phyloP scores from a whole-genome alignment of 2,888 invertebrate species.

The Dolichopus griseipennis region DNA sequence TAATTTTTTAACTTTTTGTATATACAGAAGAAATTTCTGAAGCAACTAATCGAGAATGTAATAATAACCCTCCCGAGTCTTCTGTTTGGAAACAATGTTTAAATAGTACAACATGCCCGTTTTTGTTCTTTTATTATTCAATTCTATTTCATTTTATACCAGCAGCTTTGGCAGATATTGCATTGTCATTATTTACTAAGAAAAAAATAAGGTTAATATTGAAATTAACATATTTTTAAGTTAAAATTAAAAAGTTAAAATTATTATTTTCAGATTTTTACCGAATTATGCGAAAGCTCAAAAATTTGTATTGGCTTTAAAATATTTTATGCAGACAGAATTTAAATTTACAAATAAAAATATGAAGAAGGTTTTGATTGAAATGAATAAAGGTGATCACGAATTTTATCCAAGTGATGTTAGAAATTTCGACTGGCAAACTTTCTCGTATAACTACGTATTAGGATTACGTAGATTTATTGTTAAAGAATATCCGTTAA shows the following conservation, averaged over 20 bases:
- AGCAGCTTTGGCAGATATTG: conserved; percentile 22
- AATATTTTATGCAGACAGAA: conserved; percentile 23
- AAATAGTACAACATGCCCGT: conserved; percentile 19
- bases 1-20: background rate
- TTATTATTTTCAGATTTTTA: conserved; percentile 21
- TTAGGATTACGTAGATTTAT: conserved; percentile 23
- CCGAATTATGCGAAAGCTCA: conserved; percentile 25
- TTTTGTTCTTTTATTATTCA: conserved; percentile 22
- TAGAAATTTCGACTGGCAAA: conserved; percentile 19
- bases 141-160: conserved; percentile 27
- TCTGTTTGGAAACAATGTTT: conserved; percentile 24
- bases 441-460: conserved; percentile 21
- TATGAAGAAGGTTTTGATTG: conserved; percentile 22
- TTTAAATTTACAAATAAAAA: conserved; percentile 25
- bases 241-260: too few species aligned
- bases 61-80: conserved; percentile 18
- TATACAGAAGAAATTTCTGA: conserved; percentile 18
- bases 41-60: conserved; percentile 9
- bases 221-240: background rate
- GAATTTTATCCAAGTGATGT: conserved; percentile 26
- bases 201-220: conserved; percentile 16
- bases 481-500: conserved; percentile 19
- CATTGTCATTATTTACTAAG: conserved; percentile 11
- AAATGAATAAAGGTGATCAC: conserved; percentile 25
- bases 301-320: conserved; percentile 21